A percentile compares a stretch with the other conserved stretches of the same genome.
Conservation (phyloP, 92 coral and sea anemone species). For the Phymanthus crucifer region DNA sequence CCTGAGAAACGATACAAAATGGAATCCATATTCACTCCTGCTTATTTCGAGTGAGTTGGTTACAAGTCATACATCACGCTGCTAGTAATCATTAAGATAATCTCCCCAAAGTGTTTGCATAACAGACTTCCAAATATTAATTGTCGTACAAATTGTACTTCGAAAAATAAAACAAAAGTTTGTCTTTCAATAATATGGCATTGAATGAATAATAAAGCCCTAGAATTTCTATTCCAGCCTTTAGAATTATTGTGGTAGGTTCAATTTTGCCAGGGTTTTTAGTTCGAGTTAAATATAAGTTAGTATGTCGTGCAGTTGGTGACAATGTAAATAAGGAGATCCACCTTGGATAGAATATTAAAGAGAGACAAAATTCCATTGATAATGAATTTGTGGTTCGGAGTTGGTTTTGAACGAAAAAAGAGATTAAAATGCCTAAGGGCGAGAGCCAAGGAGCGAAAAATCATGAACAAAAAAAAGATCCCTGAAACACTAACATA, state of each 20-base stretch:
- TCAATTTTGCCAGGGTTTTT: not conserved
- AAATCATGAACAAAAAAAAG: not conserved
- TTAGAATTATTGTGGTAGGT: not conserved
- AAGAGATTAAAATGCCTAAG: not conserved
- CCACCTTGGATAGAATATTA: not conserved
- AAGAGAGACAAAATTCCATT: not conserved
- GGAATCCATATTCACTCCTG: too few species aligned
- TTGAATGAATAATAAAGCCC: not conserved
- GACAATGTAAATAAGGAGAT: not conserved
- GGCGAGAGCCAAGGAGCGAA: not conserved
- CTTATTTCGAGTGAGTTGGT: not conserved
- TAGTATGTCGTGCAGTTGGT: too few species aligned
- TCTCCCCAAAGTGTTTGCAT: not conserved
- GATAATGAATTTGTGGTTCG: conserved; percentile 1
- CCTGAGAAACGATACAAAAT: too few species aligned
- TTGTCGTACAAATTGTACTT: not conserved
- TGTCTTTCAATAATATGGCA: not conserved
- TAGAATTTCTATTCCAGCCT: not conserved
- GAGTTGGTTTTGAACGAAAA: not conserved
- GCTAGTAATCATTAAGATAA: not conserved
- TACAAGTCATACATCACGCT: not conserved
- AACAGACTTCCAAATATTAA: not conserved
- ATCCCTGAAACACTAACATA: too few species aligned
- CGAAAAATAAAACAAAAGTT: too few species aligned
- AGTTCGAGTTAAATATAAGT: too few species aligned